A percentile compares a stretch with the other conserved stretches of the same genome.
These are phyloP conservation scores for Eupsilia transversa DNA, from an alignment of 2,888 invertebrate genomes.

Conservation along the genomic window DNA sequence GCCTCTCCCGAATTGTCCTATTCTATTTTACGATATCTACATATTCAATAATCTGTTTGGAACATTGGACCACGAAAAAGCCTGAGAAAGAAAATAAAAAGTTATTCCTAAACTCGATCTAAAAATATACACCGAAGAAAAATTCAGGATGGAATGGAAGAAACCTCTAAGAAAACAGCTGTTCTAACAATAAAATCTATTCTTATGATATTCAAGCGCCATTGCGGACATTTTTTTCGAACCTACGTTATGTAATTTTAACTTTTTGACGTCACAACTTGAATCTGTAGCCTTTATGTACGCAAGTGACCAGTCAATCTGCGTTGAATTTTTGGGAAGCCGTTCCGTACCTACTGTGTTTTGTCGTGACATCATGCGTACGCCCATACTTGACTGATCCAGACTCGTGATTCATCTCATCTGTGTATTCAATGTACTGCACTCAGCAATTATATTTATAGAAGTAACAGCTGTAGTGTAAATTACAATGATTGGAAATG, in stretches of 20 bases:
- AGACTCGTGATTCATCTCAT: conserved; percentile 68
- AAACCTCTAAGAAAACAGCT: conserved; percentile 44
- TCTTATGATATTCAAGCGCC: conserved; percentile 31
- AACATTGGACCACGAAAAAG: not conserved
- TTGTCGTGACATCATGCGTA: conserved; percentile 67
- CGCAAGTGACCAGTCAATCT: conserved; percentile 49
- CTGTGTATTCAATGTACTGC: conserved; percentile 47
- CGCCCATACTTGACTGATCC: conserved; percentile 68
- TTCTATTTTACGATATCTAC: not conserved
- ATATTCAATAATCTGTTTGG: not conserved
- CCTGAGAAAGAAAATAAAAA: conserved; percentile 6
- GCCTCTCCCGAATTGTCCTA: not conserved
- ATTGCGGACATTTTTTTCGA: conserved; percentile 39
- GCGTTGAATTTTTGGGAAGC: conserved; percentile 47
- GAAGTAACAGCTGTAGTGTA: conserved; percentile 60
- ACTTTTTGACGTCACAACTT: conserved; percentile 28
- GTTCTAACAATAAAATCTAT: conserved; percentile 53
- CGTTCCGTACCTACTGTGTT: conserved; percentile 38
- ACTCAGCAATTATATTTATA: conserved; percentile 51
- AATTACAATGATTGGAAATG: conserved; percentile 57
- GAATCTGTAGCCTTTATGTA: conserved; percentile 40
- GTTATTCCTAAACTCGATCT: conserved; percentile 5
- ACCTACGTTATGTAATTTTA: conserved; percentile 37
- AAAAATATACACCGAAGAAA: conserved; percentile 27
- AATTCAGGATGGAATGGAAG: conserved; percentile 1